Percentiles rank a stretch among this genome's conserved stretches.
These are phyloP conservation scores for Pseudochromis fuscus DNA, from an alignment of 2,797 vertebrate genomes.

Conservation along the genomic window DNA sequence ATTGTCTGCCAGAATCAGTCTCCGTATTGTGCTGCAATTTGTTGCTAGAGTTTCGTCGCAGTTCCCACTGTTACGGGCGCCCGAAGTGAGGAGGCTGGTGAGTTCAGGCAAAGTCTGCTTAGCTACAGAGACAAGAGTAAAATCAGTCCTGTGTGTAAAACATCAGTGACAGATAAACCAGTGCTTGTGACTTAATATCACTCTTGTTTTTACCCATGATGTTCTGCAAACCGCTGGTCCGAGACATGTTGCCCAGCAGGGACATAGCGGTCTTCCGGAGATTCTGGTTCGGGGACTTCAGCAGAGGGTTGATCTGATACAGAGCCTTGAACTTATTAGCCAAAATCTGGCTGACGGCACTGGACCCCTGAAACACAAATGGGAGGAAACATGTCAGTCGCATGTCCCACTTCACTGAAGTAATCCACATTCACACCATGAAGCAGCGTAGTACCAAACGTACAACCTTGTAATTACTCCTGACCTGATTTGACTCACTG, in stretches of 20 bases:
- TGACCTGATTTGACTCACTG: not conserved
- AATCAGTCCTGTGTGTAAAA: not conserved
- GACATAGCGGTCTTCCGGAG: conserved; percentile 88
- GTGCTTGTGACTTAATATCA: not conserved
- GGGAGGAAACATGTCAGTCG: conserved; percentile 1
- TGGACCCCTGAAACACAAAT: conserved; percentile 84
- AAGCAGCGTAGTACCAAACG: not conserved
- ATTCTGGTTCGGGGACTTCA: conserved; percentile 83
- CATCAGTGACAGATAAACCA: fast-evolving
- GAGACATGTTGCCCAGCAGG: conserved; percentile 92
- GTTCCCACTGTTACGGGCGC: conserved; percentile 68
- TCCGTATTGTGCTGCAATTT: conserved; percentile 85
- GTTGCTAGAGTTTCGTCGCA: conserved; percentile 85
- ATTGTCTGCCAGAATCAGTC: conserved; percentile 85
- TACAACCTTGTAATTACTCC: not conserved
- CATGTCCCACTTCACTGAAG: not conserved
- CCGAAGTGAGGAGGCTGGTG: conserved; percentile 78
- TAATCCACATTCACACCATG: not conserved
- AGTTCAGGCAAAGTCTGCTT: conserved; percentile 90
- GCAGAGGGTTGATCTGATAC: conserved; percentile 80
- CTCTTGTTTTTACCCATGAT: conserved; percentile 85
- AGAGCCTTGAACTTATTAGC: conserved; percentile 87
- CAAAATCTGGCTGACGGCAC: conserved; percentile 88
- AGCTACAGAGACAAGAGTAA: conserved; percentile 67
- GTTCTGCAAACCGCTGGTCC: conserved; percentile 82